Evolutionary conservation across 2,797 vertebrate species (phyloP), one percentile per base, ranked within the genome.

Genomic region (Meda fulgida): DNA sequence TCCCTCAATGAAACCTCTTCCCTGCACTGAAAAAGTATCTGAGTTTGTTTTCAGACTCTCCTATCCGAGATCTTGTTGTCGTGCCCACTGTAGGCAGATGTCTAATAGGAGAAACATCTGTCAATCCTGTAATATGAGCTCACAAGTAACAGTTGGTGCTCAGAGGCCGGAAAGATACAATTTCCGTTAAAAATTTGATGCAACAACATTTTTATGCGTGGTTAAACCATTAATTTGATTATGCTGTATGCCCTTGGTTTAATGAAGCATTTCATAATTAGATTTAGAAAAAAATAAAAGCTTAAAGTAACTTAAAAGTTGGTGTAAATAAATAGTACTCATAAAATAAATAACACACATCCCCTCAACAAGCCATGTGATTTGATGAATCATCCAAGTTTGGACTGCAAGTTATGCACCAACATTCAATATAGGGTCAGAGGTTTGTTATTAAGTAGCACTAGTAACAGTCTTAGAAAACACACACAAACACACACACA

Each of bases 41-140:
- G 29, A 69, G 43, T 79, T 86, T 83, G 71, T 83, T 78, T 83
- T 89, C 84, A 87, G 87, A 90, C 87, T 80, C 77, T 60, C 87
- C 81, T 91, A 89, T 80, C 88, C 91, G 69, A 87, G 89, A 86
- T 81, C 84, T 88, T 87, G 87, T 86, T 89, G 81, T 88, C 80
- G 83, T 75, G 78, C 88, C 89, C 88, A 77, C 84, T 88, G 85
- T 70, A 85, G 53, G 36, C 26, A 71, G 87, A 88, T 89, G 81
- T 86, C 78, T 87, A 83, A 92, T 87, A 83, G 83, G 40, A 89
- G 90, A 90, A 93, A 92, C 92, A 93, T 93, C 92, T 94, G 93
- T 86, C 86, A 86, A 36, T 34, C 26, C 71, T 80, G 91, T 89
- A 89, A 94, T 53, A 6, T 34, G 85, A 94, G 75, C 81, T 79